Conservation (phyloP, 2,888 invertebrate genomes). For the Thereva nobilitata region DNA sequence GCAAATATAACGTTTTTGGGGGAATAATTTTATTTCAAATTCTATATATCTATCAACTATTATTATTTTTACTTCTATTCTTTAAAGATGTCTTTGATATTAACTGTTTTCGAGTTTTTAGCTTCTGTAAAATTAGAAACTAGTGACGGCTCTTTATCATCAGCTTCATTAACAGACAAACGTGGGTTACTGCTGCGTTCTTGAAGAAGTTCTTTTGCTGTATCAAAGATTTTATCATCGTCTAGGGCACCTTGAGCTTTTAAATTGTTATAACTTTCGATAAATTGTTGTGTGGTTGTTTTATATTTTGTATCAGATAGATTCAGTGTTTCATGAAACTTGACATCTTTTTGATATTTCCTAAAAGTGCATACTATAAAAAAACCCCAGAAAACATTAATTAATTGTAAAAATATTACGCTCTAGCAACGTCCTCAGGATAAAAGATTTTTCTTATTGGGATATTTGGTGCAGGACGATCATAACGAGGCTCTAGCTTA, state of each 20-base stretch:
- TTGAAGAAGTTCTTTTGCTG: constrained; percentile 58
- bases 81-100: constrained; percentile 28
- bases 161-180: not conserved
- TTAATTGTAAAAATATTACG: constrained; percentile 63
- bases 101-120: not conserved
- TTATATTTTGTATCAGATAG: constrained; percentile 60
- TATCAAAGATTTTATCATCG: constrained; percentile 61
- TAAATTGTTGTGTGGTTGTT: constrained; percentile 64
- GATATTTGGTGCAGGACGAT: constrained; percentile 66
- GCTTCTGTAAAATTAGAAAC: constrained; percentile 12
- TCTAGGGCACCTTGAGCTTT: constrained; percentile 62
- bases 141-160: not conserved
- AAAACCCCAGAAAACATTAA: not conserved
- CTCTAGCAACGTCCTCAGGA: constrained; percentile 79
- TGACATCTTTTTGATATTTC: constrained; percentile 67
- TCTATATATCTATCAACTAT: not conserved
- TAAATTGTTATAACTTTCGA: constrained; percentile 65
- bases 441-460: constrained; percentile 76
- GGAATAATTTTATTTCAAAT: not conserved
- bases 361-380: constrained; percentile 58
- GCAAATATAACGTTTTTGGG: not conserved
- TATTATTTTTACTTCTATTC: not conserved
- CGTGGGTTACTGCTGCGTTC: not conserved
- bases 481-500: constrained; percentile 76
- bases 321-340: constrained; percentile 62